Evolutionary conservation across 2,888 invertebrate species (phyloP), one percentile per base, ranked within the genome.

Genomic region (Lasioglossum pauxillum): DNA sequence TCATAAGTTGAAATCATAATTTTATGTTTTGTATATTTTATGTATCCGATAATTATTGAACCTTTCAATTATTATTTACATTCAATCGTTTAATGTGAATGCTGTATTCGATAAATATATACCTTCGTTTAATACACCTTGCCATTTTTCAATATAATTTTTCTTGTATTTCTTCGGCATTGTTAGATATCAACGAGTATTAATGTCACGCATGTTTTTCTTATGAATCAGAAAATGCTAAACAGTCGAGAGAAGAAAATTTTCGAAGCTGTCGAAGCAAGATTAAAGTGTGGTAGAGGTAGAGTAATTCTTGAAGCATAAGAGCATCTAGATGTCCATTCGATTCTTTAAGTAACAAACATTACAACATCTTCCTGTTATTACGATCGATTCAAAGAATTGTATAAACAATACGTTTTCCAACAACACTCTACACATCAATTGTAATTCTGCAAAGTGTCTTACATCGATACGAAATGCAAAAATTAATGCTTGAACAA

Each of bases 281-380:
- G 78, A 87, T 83, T 76, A 67, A 83, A 73, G 35, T 87, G 76
- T 75, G 83, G 38, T 69, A 79, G 84, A 87, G 83, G 83, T 87
- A 87, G 87, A 75, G 64, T 78, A 84, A 84, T 75, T 81, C 76
- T 87, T 84, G 71, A 87, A 87, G 87, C 75, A 76, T 80, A 69
- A 71, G 72, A 75, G 41, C 74, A 77, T 75, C 38, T 84, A 79
- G 8, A 35, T 79, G 69, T 76, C 46, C 77, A 53, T 64, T 44
- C 44, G 31, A 71, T 77, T 79, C 60, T 85, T 85, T 60, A 76
- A 85, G 75, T 76, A 76, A 82, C 31, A 60, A 44, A 82, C 31
- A 46, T 85, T 79, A 74, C 64, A 82, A 81, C 38, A 41, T 74
- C 60, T 60, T 57, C 35, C 41, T 75, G 41, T 38, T 57, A 57